phyloP scores from a whole-genome alignment of 2,797 vertebrate genomes.

The Caiman crocodilus region DNA sequence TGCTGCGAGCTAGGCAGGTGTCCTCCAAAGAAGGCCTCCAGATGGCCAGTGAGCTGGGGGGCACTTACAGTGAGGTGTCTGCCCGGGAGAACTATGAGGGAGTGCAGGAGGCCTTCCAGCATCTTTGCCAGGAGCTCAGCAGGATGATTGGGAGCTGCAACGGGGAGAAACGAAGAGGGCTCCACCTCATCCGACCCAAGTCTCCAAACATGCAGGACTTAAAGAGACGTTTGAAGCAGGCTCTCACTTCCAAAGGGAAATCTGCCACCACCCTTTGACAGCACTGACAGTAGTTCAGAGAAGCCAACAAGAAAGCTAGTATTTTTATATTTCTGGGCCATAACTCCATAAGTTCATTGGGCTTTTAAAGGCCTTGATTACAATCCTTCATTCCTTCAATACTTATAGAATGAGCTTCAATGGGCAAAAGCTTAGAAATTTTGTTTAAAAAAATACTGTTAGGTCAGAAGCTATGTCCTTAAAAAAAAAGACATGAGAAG shows the following conservation, averaged over 20 bases:
- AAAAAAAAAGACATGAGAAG: background rate
- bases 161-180: constrained; percentile 91
- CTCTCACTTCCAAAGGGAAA: constrained; percentile 92
- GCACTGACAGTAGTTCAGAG: fast-evolving
- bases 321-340: background rate
- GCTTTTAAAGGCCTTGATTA: background rate
- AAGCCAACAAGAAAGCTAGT: background rate
- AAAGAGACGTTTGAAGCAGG: constrained; percentile 93
- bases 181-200: constrained; percentile 91
- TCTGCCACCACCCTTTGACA: constrained; percentile 85
- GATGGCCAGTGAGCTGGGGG: constrained; percentile 87
- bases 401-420: background rate
- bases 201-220: constrained; percentile 97
- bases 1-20: constrained; percentile 91
- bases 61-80: constrained; percentile 90
- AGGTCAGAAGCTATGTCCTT: fast-evolving
- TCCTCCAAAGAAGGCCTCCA: constrained; percentile 89
- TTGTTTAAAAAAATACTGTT: background rate
- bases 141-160: constrained; percentile 87
- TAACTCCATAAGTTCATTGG: background rate
- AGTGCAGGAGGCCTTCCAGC: constrained; percentile 89
- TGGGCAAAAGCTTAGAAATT: background rate
- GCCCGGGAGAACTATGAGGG: constrained; percentile 92
- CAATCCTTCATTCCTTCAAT: fast-evolving
- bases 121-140: constrained; percentile 92